phyloP scores from a whole-genome alignment of 1,140 invertebrate genomes.

The Drosophila tsacasi region DNA sequence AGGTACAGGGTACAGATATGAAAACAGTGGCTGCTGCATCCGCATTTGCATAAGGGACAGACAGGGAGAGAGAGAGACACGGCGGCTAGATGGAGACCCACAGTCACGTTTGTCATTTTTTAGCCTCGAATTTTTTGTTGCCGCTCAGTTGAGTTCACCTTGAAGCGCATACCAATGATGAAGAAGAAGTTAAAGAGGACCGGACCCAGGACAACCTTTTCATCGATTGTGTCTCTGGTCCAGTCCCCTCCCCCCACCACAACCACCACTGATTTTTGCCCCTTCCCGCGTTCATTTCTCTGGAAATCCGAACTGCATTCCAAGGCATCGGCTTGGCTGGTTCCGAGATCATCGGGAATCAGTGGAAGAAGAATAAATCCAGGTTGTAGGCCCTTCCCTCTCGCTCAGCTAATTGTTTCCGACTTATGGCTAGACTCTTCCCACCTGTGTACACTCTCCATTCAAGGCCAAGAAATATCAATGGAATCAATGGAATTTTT shows the following conservation, averaged over 20 bases:
- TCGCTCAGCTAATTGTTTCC: conserved; percentile 69
- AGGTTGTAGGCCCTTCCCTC: not conserved
- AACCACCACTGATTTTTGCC: conserved; percentile 10
- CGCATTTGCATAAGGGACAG: conserved; percentile 48
- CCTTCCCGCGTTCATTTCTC: conserved; percentile 58
- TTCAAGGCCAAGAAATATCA: conserved; percentile 16
- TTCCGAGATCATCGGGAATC: conserved; percentile 57
- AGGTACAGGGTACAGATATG: conserved; percentile 9
- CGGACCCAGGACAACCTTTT: conserved; percentile 62
- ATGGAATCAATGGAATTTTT: conserved; percentile 2
- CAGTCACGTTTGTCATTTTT: conserved; percentile 56
- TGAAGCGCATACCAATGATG: conserved; percentile 54
- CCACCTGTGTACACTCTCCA: conserved; percentile 1
- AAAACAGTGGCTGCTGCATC: conserved; percentile 46
- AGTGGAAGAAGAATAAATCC: conserved; percentile 11
- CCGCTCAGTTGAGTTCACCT: conserved; percentile 36
- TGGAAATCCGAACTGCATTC: conserved; percentile 77
- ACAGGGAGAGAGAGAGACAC: not conserved
- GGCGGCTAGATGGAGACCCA: conserved; percentile 8
- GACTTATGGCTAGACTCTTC: conserved; percentile 35
- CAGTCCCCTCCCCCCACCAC: conserved; percentile 10
- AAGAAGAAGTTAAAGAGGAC: conserved; percentile 7
- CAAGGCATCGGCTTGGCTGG: conserved; percentile 57
- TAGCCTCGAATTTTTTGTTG: conserved; percentile 12
- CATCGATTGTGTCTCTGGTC: conserved; percentile 75